Percentiles rank a stretch among this genome's conserved stretches.
Evolutionary conservation across 2,888 invertebrate species (phyloP).

Genomic region (Lasius platythorax): DNA sequence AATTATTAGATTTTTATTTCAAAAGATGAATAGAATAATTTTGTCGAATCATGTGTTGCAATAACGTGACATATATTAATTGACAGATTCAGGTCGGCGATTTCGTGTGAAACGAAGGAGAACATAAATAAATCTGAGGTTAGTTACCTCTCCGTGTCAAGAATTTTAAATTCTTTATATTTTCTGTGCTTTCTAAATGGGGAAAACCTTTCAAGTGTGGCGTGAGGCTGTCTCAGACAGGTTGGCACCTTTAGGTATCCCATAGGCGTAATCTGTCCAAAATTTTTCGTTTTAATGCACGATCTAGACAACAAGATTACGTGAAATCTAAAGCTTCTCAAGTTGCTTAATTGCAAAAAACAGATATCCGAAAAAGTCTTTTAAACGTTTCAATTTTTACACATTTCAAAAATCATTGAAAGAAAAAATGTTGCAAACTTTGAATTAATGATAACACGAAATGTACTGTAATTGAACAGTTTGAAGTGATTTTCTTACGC

Average conservation of each 20-base stretch:
- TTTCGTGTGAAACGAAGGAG: background rate
- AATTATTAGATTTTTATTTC: background rate
- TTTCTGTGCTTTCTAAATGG: conserved; percentile 66
- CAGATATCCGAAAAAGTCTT: background rate
- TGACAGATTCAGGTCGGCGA: background rate
- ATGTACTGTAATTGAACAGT: background rate
- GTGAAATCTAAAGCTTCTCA: background rate
- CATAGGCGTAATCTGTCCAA: conserved; percentile 69
- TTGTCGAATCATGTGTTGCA: background rate
- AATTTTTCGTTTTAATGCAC: background rate
- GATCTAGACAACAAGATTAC: background rate
- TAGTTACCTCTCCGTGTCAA: conserved; percentile 65
- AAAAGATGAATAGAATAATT: background rate
- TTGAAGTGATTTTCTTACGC: background rate
- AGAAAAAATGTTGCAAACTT: background rate
- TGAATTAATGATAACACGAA: too few species aligned
- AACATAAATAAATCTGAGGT: background rate
- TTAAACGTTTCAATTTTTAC: background rate
- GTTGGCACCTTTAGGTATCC: conserved; percentile 75
- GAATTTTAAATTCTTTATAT: conserved; percentile 79
- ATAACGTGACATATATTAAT: background rate
- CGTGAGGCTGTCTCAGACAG: conserved; percentile 75
- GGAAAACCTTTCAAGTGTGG: conserved; percentile 67
- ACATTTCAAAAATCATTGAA: background rate
- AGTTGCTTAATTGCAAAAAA: background rate